These are phyloP conservation scores for Puntigrus tetrazona DNA, from an alignment of 2,113 vertebrate genomes.

Conservation along the genomic window DNA sequence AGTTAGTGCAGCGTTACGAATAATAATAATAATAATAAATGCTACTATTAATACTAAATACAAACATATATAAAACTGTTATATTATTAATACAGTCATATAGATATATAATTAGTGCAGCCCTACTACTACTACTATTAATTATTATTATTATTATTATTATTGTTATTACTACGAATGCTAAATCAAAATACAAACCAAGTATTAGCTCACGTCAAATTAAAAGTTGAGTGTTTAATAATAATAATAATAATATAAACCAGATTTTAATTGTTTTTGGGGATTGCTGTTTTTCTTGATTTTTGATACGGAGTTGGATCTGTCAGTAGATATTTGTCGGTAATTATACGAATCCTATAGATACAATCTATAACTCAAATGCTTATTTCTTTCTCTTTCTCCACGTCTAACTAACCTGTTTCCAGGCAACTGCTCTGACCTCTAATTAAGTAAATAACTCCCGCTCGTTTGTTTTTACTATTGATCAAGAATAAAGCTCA, in stretches of 20 bases:
- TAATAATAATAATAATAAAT: no score
- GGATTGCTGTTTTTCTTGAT: neutral
- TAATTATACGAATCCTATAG: neutral
- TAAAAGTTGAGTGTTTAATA: neutral
- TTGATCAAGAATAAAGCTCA: constrained; percentile 52
- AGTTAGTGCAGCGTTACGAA: no score
- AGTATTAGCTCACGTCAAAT: no score
- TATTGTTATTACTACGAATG: no score
- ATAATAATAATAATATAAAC: neutral
- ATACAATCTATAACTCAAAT: neutral
- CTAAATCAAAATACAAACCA: no score
- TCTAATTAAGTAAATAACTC: constrained; percentile 64
- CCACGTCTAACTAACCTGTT: constrained; percentile 67
- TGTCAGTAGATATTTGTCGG: neutral
- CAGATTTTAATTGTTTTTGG: no score
- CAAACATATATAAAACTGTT: no score
- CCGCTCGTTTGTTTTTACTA: constrained; percentile 60
- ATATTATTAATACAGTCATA: no score
- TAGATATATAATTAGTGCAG: no score
- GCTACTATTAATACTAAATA: no score
- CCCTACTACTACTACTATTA: no score
- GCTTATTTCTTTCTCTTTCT: neutral
- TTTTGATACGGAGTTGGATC: neutral
- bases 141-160: no score
- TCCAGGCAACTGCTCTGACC: constrained; percentile 68